Evolutionary conservation across 2,888 invertebrate genomes (phyloP).

Genomic region (Masnerella sp.): DNA sequence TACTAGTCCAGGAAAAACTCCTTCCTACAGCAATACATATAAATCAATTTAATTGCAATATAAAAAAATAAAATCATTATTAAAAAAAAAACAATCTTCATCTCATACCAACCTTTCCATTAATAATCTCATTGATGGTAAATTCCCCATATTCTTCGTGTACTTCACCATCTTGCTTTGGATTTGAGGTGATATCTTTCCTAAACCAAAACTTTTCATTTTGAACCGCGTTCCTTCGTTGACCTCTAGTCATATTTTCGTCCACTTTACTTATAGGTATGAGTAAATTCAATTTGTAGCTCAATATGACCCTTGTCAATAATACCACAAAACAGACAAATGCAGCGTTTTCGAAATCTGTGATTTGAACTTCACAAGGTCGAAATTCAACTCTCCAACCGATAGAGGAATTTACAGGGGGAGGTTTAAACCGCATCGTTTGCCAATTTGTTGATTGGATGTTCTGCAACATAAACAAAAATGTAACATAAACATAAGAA

Average conservation of each 20-base stretch:
- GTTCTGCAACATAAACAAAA: too few relatives aligned
- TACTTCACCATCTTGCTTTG: slow-evolving; percentile 78
- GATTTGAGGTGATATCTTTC: slow-evolving; percentile 83
- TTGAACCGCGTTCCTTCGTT: slow-evolving; percentile 91
- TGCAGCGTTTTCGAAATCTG: slow-evolving; percentile 99
- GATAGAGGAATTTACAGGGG: slow-evolving; percentile 95
- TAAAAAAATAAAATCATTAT: too few relatives aligned
- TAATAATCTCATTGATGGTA: slow-evolving; percentile 97
- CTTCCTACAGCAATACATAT: slow-evolving; percentile 82
- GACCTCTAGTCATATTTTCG: slow-evolving; percentile 98
- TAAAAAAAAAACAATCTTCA: too few relatives aligned
- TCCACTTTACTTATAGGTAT: slow-evolving; percentile 99
- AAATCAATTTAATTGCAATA: too few relatives aligned
- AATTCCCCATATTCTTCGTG: slow-evolving; percentile 86
- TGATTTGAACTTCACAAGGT: slow-evolving; percentile 98
- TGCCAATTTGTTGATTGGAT: slow-evolving; percentile 99
- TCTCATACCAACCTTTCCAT: slow-evolving; percentile 97
- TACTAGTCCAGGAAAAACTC: slow-evolving; percentile 95
- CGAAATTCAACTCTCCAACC: slow-evolving; percentile 99
- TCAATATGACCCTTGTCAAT: slow-evolving; percentile 96
- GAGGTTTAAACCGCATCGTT: slow-evolving; percentile 99
- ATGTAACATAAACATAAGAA: too few relatives aligned
- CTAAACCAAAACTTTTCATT: slow-evolving; percentile 96
- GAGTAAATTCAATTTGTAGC: slow-evolving; percentile 96
- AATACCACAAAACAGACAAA: slow-evolving; percentile 98